Evolutionary conservation across 2,797 vertebrate genomes (phyloP), one percentile per base, ranked within the genome.

Genomic region (Paedocypris micromegethes): DNA sequence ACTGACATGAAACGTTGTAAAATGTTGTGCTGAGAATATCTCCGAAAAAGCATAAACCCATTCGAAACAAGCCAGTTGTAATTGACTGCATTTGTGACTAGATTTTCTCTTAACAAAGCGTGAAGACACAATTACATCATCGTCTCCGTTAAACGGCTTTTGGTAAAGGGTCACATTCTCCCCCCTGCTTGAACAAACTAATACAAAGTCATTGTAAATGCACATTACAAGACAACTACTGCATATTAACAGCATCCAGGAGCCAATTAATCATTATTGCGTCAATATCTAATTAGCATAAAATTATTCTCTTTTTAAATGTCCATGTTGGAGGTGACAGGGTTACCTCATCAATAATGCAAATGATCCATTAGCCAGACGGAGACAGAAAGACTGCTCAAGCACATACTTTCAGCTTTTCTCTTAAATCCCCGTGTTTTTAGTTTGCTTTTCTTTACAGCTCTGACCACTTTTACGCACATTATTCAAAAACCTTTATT

Each of bases 211-310:
- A 97, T 98, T 98, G 96, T 91, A 94, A 94, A 96, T 95, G 94
- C 94, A 93, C 91, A 92, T 91, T 91, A 88, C 90, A 90, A 90
- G 88, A 95, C 94, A 91, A 90, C 91, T 92, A 92, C 89, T 92
- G 95, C 94, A 97, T 98, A 96, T 96, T 97, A 98, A 98, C 91
- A 92, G 92, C 91, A 92, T 87, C 86, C 86, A 82, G 86, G 88
- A 90, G 91, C 95, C 95, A 96, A 98, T 98, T 97, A 97, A 98
- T 98, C 95, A 96, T 96, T 97, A 95, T 83, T 83, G 90, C 92
- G 91, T 98, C 96, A 90, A 98, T 98, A 98, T 89, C 88, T 93
- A 86, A 95, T 98, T 94, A 97, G 90, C 96, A 98, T 98, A 93
- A 96, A 93, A 93, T 94, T 93, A 93, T 97, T 96, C 91, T 92